Evolutionary conservation across 1,140 invertebrate genomes (phyloP), one percentile per base, ranked within the genome.

Genomic region (Anastrepha obliqua): DNA sequence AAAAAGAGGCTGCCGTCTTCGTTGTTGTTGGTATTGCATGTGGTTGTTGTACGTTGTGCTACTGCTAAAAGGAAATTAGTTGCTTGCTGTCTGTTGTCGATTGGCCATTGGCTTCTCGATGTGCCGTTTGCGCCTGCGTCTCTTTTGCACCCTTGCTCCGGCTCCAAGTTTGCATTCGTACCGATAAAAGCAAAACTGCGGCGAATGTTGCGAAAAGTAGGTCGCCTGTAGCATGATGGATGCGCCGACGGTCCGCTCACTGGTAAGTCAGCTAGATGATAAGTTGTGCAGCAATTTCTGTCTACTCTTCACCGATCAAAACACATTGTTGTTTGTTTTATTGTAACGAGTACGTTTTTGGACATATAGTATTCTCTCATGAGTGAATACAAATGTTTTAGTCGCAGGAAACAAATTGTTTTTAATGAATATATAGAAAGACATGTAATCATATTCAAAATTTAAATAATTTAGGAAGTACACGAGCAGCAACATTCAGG

Each of bases 141-240:
- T 44, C 15, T 74, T 74, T 13, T 47, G 67, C 44, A 74, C 67
- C 67, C 67, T 74, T 74, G 67, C 39, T 70, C 42, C 67, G 9
- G 39, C 13, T 70, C 15, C 67, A 29, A 29, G 29, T 29, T 29
- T 29, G 17, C 15, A 74, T 74, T 44, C 42, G 42, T 74, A 44
- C 11, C 67, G 42, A 74, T 74, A 74, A 74, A 55, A 55, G 51
- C 9, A 74, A 44, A 74, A 74, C 39, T 44, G 39, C 42, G 4
- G 17, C 39, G 44, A 44, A 47, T 70, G 15, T 74, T 74, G 44
- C 42, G 13, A 74, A 74, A 74, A 74, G 67, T 74, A 44, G 67
- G 67, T 74, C 67, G 42, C 17, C 39, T 42, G 67, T 15, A 44
- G 67, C 42, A 42, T 74, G 67, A 47, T 74, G 67, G 67, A 74